phyloP scores from a whole-genome alignment of 2,113 vertebrate species.

The Scophthalmus maximus region DNA sequence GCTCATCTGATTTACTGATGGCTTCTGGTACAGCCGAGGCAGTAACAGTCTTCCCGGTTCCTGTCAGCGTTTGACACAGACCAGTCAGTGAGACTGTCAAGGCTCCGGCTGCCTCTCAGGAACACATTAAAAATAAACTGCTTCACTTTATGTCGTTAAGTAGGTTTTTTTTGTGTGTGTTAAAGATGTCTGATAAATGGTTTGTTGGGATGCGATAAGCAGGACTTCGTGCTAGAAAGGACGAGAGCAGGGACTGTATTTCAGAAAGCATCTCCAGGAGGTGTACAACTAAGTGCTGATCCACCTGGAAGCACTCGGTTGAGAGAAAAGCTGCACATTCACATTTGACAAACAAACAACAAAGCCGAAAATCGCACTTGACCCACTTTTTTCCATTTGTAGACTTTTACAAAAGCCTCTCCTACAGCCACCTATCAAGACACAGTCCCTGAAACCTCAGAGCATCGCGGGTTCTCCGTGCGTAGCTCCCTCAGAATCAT shows the following conservation, averaged over 20 bases:
- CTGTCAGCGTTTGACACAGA: slow-evolving; percentile 36
- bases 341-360: slow-evolving; percentile 1
- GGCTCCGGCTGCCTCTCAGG: slow-evolving; percentile 1
- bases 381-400: slow-evolving; percentile 47
- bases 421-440: slow-evolving; percentile 1
- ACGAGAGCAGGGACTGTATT: not conserved
- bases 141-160: not conserved
- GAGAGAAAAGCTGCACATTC: slow-evolving; percentile 6
- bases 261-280: slow-evolving; percentile 38
- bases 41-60: slow-evolving; percentile 16
- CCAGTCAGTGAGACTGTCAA: not conserved
- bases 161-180: slow-evolving; percentile 1
- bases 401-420: slow-evolving; percentile 28
- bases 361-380: slow-evolving; percentile 20
- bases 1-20: slow-evolving; percentile 23
- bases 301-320: slow-evolving; percentile 45
- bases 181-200: not conserved
- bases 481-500: slow-evolving; percentile 45
- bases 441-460: slow-evolving; percentile 24
- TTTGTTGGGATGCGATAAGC: not conserved
- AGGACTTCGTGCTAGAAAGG: too few species aligned
- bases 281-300: slow-evolving; percentile 54
- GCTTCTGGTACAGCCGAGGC: slow-evolving; percentile 19
- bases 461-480: slow-evolving; percentile 33
- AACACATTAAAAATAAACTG: slow-evolving; percentile 17